Base-by-base conservation (phyloP, 1,140 invertebrate species). In the Mesaphorura yosii region DNA sequence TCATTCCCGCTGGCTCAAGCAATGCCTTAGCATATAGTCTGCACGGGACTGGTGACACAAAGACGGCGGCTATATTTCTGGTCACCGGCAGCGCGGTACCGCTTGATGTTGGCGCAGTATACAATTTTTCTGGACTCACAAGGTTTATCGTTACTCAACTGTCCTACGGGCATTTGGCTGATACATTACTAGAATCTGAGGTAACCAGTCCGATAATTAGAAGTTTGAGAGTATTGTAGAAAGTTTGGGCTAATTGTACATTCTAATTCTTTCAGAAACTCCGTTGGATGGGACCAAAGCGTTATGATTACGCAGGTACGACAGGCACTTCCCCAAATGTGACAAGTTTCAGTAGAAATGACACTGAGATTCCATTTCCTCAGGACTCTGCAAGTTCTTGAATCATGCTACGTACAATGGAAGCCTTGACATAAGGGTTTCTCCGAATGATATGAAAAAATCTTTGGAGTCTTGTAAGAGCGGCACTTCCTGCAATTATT, bases 121-220 rank as follows among this genome's bases (percentile, higher is more conserved):
- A 54, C 17, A 55, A 51, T 51, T 31, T 55, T 39, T 46, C 49
- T 22, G 55, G 58, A 23, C 48, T 60, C 20, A 39, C 22, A 38
- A 42, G 55, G 42, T 63, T 63, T 26, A 60, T 64, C 20, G 82
- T 85, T 10, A 85, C 86, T 56, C 80, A 89, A 48, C 71, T 90
- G 14, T 86, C 83, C 49, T 93, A 92, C 68, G 88, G 88, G 12
- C 91, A 86, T 66, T 76, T 92, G 58, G 89, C 89, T 2, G 88
- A 93, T 69, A 78, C 88, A 23, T 75, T 90, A 1, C 73, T 76
- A 49, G 81, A 87, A 57, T 89, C 86, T 65, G 89, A 92, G n/a
- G n/a, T n/a, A n/a, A n/a, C n/a, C n/a, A n/a, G n/a, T n/a, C n/a
- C n/a, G n/a, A n/a, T n/a, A n/a, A n/a, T n/a, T n/a, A n/a, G n/a